Evolutionary conservation across 64 coral and sea anemone species (phyloP).

Genomic region (Pocillopora damicornis): DNA sequence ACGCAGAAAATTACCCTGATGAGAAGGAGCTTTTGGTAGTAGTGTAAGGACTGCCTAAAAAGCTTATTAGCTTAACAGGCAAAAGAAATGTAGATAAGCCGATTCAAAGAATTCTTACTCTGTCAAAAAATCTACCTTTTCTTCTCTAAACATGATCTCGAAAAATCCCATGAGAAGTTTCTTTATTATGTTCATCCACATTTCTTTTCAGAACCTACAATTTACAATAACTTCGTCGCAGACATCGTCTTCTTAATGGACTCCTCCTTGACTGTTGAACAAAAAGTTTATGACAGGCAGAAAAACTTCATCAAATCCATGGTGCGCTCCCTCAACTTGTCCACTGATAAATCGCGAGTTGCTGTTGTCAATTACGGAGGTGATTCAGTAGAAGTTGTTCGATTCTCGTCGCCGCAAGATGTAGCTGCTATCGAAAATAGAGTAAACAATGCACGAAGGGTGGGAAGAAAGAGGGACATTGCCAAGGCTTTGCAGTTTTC

Average conservation of each 20-base stretch:
- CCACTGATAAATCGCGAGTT: conserved; percentile 16
- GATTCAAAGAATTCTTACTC: no score
- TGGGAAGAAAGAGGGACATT: background rate
- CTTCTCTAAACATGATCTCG: no score
- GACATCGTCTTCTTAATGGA: conserved; percentile 42
- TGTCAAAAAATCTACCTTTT: no score
- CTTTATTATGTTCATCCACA: background rate
- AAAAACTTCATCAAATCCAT: conserved; percentile 39
- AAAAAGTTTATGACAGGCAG: background rate
- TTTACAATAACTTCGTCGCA: conserved; percentile 20
- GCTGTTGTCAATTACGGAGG: conserved; percentile 32
- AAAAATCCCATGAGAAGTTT: background rate
- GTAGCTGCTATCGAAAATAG: background rate
- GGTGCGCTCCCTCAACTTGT: background rate
- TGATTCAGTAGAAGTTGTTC: background rate
- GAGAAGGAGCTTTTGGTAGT: no score
- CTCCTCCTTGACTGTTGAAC: conserved; percentile 1
- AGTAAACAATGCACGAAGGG: background rate
- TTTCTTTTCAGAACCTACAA: conserved; percentile 15
- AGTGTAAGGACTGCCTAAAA: no score
- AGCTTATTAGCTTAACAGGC: no score
- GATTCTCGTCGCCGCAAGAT: background rate
- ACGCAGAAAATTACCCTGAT: no score
- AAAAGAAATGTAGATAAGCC: no score
- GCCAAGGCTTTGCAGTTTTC: background rate